Percentiles rank a stretch among this genome's conserved stretches.
Evolutionary conservation across 2,113 vertebrate species (phyloP).

Genomic region (Petaurus breviceps): DNA sequence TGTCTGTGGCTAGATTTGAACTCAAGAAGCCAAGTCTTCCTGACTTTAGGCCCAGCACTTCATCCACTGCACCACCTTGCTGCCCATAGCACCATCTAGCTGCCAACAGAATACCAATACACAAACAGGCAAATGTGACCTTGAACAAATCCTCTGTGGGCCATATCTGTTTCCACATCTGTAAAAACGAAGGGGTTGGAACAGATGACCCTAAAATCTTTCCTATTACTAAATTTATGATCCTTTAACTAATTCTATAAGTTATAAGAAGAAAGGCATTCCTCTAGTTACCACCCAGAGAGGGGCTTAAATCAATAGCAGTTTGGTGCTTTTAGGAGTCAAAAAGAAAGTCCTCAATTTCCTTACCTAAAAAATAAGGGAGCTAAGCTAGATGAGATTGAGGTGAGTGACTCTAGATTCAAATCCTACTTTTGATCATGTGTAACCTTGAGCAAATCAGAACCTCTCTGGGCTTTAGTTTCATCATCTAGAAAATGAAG

Average conservation of each 20-base stretch:
- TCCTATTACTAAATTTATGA: not conserved
- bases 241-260: not conserved
- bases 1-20: not conserved
- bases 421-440: not conserved
- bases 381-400: not conserved
- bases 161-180: constrained; percentile 20
- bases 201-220: not conserved
- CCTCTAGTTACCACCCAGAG: not conserved
- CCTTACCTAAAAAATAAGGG: not conserved
- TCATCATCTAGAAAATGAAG: not conserved
- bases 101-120: not conserved
- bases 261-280: not conserved
- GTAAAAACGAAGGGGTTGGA: constrained; percentile 30
- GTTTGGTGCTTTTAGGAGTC: not conserved
- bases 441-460: not conserved
- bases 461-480: not conserved
- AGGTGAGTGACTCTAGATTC: not conserved
- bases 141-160: constrained; percentile 10
- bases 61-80: not conserved
- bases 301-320: not conserved
- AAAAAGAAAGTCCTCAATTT: not conserved
- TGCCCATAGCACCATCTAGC: not conserved
- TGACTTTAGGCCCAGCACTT: not conserved
- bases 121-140: not conserved
- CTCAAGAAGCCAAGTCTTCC: not conserved